Evolutionary conservation across 2,113 vertebrate species (phyloP).

Genomic region (Saccopteryx bilineata): DNA sequence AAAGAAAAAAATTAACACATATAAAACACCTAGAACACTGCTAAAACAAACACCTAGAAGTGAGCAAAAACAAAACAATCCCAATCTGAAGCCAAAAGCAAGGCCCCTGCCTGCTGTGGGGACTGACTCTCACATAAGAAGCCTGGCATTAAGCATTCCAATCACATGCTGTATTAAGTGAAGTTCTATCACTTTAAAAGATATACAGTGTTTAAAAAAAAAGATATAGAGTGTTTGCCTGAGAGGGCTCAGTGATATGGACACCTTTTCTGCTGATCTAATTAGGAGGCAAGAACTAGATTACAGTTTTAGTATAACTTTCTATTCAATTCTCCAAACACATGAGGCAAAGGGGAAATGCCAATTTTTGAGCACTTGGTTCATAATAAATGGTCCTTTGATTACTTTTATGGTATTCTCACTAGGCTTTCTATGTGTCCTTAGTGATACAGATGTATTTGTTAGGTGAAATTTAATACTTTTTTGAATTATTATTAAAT

Average conservation of each 20-base stretch:
- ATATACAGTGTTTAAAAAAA: background rate
- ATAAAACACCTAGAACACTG: background rate
- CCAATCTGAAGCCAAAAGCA: background rate
- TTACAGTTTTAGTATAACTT: background rate
- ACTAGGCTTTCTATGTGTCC: background rate
- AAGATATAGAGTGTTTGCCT: background rate
- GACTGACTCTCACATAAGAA: background rate
- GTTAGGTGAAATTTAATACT: background rate
- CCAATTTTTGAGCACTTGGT: background rate
- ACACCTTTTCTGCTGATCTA: background rate
- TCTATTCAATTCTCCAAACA: constrained; percentile 14
- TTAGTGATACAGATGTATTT: background rate
- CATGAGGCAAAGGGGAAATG: background rate
- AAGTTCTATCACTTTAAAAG: background rate
- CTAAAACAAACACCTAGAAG: too few species aligned
- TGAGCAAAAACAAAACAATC: background rate
- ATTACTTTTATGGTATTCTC: background rate
- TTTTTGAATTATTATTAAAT: background rate
- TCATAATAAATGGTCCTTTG: background rate
- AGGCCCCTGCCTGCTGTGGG: background rate
- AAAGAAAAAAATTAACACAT: background rate
- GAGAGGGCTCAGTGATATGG: background rate
- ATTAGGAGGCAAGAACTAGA: background rate
- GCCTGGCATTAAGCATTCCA: background rate
- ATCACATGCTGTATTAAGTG: background rate